Evolutionary conservation across 2,113 vertebrate genomes (phyloP).

Genomic region (Pollachius pollachius): DNA sequence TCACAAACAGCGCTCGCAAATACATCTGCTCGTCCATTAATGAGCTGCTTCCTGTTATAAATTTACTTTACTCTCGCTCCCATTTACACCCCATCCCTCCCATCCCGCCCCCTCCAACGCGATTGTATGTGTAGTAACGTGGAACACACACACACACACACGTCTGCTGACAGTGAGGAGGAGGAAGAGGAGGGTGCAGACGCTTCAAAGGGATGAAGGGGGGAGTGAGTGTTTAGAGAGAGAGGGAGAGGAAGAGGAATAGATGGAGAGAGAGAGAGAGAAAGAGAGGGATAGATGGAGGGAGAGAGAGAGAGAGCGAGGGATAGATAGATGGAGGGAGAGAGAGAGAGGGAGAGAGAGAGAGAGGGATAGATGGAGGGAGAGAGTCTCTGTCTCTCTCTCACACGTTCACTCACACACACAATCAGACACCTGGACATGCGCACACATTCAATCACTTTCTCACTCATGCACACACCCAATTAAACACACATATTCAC

Average conservation of each 20-base stretch:
- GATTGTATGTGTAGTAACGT: slow-evolving; percentile 55
- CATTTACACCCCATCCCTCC: slow-evolving; percentile 38
- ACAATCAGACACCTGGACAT: no score
- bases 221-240: slow-evolving; percentile 22
- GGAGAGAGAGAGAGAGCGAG: no score
- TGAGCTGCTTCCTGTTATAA: slow-evolving; percentile 56
- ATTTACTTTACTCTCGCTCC: slow-evolving; percentile 27
- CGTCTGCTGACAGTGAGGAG: slow-evolving; percentile 34
- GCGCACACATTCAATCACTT: no score
- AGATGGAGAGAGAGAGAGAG: no score
- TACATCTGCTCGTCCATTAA: slow-evolving; percentile 67
- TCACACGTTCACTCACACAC: background rate
- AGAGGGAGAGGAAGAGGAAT: no score
- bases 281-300: background rate
- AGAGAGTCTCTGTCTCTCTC: background rate
- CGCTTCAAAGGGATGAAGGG: slow-evolving; percentile 54
- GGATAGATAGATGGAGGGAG: background rate
- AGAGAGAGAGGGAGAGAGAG: background rate
- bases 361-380: no score
- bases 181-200: slow-evolving; percentile 24
- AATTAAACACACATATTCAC: no score
- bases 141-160: slow-evolving; percentile 30
- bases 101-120: slow-evolving; percentile 11
- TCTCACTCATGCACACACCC: no score
- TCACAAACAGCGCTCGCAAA: slow-evolving; percentile 59